Evolutionary conservation across 2,113 vertebrate species (phyloP).

Genomic region (Trinectes maculatus): DNA sequence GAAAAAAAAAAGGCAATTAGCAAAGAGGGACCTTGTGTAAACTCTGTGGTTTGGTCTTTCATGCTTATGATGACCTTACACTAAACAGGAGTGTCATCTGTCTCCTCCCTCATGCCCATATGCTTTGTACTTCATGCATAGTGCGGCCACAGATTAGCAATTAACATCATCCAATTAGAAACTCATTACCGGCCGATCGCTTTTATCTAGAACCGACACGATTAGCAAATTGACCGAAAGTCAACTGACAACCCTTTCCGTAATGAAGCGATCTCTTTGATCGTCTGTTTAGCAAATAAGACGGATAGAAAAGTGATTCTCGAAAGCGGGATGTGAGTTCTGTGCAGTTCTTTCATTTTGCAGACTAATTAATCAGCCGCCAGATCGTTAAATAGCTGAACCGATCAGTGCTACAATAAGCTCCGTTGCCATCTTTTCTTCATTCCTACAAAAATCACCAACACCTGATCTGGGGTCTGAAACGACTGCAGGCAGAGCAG

Average conservation of each 20-base stretch:
- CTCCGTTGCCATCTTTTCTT: not conserved
- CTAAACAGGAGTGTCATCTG: constrained; percentile 21
- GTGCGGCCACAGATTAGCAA: not conserved
- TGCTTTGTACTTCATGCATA: not conserved
- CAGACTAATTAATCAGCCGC: not conserved
- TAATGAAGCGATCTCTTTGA: not conserved
- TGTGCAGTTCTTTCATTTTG: not conserved
- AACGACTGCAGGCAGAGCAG: constrained; percentile 19
- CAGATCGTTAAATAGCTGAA: not conserved
- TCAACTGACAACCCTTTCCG: not conserved
- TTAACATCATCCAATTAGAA: not conserved
- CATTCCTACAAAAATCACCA: not conserved
- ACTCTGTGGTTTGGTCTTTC: constrained; percentile 20
- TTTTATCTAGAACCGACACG: not conserved
- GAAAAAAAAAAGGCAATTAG: constrained; percentile 49
- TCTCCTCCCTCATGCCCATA: not conserved
- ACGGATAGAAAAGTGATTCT: too few relatives aligned
- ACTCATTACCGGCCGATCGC: not conserved
- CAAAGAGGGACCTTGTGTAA: constrained; percentile 21
- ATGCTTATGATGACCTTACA: constrained; percentile 28
- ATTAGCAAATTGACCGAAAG: not conserved
- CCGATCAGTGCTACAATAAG: not conserved
- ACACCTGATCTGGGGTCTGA: constrained; percentile 1
- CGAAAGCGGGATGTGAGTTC: too few relatives aligned
- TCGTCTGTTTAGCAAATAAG: not conserved